Evolutionary conservation across 2,888 invertebrate species (phyloP).

Genomic region (Phrixothrix hirtus): DNA sequence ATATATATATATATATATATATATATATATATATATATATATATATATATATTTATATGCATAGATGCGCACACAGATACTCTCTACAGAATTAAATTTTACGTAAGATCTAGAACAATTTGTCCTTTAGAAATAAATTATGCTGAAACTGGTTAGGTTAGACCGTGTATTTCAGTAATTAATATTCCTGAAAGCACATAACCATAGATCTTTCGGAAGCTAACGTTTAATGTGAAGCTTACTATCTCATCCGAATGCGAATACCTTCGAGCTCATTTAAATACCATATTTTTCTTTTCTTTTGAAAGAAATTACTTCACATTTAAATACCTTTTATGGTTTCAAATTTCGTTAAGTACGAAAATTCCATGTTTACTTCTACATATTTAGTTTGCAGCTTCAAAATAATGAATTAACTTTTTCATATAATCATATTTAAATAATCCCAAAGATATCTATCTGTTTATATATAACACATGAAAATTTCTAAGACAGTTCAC

Average conservation of each 20-base stretch:
- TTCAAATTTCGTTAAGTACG: slow-evolving; percentile 4
- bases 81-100: too few relatives aligned
- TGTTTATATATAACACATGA: too few relatives aligned
- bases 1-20: too few relatives aligned
- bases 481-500: neutral
- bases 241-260: slow-evolving; percentile 24
- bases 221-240: slow-evolving; percentile 23
- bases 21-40: too few relatives aligned
- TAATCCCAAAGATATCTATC: too few relatives aligned
- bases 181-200: slow-evolving; percentile 31
- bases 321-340: slow-evolving; percentile 17
- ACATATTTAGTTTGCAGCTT: too few relatives aligned
- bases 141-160: neutral
- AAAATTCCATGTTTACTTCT: too few relatives aligned
- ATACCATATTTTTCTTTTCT: slow-evolving; percentile 25
- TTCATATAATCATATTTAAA: too few relatives aligned
- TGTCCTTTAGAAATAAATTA: slow-evolving; percentile 8
- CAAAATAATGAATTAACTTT: neutral
- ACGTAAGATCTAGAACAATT: too few relatives aligned
- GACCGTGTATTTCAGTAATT: slow-evolving; percentile 19
- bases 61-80: too few relatives aligned
- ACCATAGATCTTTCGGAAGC: slow-evolving; percentile 31
- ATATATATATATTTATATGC: too few relatives aligned
- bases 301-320: slow-evolving; percentile 18
- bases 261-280: slow-evolving; percentile 28